Conservation (phyloP, 2,888 invertebrate genomes). For the Melolontha melolontha region DNA sequence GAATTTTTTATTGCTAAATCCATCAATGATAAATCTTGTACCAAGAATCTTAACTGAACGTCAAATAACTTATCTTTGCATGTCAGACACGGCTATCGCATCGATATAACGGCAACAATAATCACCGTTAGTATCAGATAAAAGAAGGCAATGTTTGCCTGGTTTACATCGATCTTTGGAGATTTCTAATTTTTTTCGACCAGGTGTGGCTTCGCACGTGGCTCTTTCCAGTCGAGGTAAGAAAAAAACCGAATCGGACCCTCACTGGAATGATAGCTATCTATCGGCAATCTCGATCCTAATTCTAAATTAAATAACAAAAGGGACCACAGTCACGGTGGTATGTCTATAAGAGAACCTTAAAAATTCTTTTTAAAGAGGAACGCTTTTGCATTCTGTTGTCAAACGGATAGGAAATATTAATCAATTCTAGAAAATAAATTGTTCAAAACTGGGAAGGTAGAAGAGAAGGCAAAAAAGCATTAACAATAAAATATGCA, state of each 20-base stretch:
- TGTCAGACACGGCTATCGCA: background rate
- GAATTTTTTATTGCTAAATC: background rate
- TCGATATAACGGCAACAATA: background rate
- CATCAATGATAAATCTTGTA: background rate
- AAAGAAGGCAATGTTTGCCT: conserved; percentile 1
- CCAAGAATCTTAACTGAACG: background rate
- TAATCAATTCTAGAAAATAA: conserved; percentile 28
- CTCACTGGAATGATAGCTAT: conserved; percentile 31
- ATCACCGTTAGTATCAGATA: conserved; percentile 29
- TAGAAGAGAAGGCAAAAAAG: background rate
- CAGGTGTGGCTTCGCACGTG: conserved; percentile 35
- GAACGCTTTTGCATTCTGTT: conserved; percentile 22
- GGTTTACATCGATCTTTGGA: conserved; percentile 26
- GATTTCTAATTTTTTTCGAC: conserved; percentile 28
- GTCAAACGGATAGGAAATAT: conserved; percentile 16
- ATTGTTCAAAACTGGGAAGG: conserved; percentile 9
- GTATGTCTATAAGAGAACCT: conserved; percentile 25
- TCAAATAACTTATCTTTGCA: too few relatives aligned
- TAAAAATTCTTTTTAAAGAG: background rate
- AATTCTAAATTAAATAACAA: conserved; percentile 43
- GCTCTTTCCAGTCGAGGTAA: conserved; percentile 1
- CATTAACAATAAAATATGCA: conserved; percentile 3
- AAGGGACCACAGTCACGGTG: conserved; percentile 37
- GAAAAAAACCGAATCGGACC: conserved; percentile 4
- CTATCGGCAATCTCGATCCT: conserved; percentile 29